phyloP scores from a whole-genome alignment of 2,113 vertebrate species.

The Myrmecobius fasciatus region DNA sequence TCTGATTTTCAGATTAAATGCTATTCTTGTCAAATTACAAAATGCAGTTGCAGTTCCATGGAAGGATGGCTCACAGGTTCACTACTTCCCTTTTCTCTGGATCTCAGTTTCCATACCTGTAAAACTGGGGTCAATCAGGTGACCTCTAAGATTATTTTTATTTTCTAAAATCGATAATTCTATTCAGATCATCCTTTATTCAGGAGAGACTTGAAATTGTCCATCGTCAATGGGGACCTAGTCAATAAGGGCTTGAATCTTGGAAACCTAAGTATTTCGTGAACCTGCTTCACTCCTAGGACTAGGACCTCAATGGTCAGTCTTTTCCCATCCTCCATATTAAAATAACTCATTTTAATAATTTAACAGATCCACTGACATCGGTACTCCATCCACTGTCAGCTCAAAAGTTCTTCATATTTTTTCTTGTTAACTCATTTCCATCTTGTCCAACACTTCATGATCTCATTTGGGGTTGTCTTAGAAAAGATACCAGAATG shows the following conservation, averaged over 20 bases:
- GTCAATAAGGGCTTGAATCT: not conserved
- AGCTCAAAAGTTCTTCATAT: not conserved
- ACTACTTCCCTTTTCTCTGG: not conserved
- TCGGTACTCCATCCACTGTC: not conserved
- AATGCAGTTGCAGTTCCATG: not conserved
- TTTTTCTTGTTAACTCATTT: not conserved
- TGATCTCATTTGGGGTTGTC: not conserved
- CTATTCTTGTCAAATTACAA: not conserved
- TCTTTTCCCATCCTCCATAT: not conserved
- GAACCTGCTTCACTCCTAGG: not conserved
- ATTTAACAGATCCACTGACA: not conserved
- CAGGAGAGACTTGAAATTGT: not conserved
- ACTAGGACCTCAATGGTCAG: not conserved
- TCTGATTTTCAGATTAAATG: not conserved
- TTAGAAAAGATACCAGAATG: not conserved
- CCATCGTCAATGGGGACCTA: not conserved
- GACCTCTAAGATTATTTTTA: not conserved
- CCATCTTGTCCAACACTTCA: not conserved
- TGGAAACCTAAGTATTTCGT: not conserved
- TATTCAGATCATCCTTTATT: not conserved
- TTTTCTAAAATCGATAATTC: not conserved
- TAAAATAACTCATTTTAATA: not conserved
- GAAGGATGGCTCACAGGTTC: not conserved
- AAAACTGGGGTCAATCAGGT: not conserved
- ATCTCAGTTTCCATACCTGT: not conserved